Conservation (phyloP, 2,797 vertebrate genomes). For the Lithobates pipiens region DNA sequence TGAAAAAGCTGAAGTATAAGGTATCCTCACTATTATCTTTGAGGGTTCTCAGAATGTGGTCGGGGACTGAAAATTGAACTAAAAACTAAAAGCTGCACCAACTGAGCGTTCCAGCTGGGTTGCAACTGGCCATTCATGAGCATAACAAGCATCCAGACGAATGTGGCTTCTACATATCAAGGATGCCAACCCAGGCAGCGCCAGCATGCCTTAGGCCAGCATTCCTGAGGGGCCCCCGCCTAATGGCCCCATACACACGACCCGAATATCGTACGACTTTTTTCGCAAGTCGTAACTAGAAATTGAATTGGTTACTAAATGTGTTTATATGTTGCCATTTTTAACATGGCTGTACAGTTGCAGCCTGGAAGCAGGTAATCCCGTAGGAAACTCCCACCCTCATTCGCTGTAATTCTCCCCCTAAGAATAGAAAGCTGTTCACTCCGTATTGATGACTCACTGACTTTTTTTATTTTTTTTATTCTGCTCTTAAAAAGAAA, state of each 20-base stretch:
- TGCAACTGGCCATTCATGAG: too few relatives aligned
- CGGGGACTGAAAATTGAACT: too few relatives aligned
- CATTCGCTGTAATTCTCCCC: conserved; percentile 74
- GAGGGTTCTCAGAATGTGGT: too few relatives aligned
- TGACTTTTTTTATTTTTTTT: conserved; percentile 80
- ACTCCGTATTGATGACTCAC: conserved; percentile 78
- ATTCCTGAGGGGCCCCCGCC: neutral
- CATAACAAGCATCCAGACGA: neutral
- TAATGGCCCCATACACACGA: too few relatives aligned
- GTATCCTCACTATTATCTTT: too few relatives aligned
- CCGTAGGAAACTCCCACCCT: conserved; percentile 70
- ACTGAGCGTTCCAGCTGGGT: too few relatives aligned
- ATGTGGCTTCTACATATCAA: neutral
- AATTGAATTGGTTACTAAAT: too few relatives aligned
- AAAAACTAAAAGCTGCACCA: too few relatives aligned
- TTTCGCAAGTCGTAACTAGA: too few relatives aligned
- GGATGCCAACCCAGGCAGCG: neutral
- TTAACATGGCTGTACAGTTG: conserved; percentile 7
- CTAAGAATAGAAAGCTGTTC: conserved; percentile 80
- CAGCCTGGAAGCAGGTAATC: conserved; percentile 76
- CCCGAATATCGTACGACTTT: too few relatives aligned
- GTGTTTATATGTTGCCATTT: conserved; percentile 1
- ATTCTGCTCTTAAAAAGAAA: conserved; percentile 77
- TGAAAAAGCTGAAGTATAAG: too few relatives aligned
- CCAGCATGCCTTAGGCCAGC: neutral